Evolutionary conservation across 2,888 invertebrate species (phyloP).

Genomic region (Machimus atricapillus): DNA sequence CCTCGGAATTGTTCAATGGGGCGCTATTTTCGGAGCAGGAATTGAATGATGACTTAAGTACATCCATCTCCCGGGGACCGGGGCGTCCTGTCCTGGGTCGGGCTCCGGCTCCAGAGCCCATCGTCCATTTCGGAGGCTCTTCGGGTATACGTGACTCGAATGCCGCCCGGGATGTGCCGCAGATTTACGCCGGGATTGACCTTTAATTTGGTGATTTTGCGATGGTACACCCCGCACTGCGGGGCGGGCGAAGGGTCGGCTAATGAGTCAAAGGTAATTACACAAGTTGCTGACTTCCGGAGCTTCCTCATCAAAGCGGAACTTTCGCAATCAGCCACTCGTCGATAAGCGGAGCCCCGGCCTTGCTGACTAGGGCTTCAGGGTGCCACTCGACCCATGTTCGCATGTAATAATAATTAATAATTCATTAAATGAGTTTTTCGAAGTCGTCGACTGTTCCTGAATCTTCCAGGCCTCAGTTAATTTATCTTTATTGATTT

Average conservation of each 20-base stretch:
- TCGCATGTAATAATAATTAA: background rate
- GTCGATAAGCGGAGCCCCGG: background rate
- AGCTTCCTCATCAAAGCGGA: background rate
- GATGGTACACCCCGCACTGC: background rate
- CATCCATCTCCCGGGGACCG: background rate
- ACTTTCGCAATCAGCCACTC: background rate
- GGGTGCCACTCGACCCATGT: background rate
- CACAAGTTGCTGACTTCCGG: background rate
- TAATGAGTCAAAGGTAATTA: constrained; percentile 3
- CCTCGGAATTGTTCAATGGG: background rate
- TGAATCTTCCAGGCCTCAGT: too few relatives aligned
- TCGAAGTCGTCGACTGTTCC: too few relatives aligned
- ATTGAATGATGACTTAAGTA: background rate
- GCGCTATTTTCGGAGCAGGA: background rate
- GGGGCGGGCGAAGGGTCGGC: background rate
- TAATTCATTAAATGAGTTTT: background rate
- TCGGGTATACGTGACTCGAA: background rate
- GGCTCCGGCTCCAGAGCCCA: background rate
- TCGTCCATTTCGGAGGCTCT: background rate
- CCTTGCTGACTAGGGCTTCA: background rate
- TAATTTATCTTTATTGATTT: too few relatives aligned
- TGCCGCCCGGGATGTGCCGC: background rate
- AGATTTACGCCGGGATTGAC: background rate
- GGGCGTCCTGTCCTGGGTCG: background rate
- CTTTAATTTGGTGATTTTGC: background rate